Percentiles rank a stretch among this genome's conserved stretches.
Evolutionary conservation across 2,113 vertebrate genomes (phyloP).

Genomic region (Gallinago undulata): DNA sequence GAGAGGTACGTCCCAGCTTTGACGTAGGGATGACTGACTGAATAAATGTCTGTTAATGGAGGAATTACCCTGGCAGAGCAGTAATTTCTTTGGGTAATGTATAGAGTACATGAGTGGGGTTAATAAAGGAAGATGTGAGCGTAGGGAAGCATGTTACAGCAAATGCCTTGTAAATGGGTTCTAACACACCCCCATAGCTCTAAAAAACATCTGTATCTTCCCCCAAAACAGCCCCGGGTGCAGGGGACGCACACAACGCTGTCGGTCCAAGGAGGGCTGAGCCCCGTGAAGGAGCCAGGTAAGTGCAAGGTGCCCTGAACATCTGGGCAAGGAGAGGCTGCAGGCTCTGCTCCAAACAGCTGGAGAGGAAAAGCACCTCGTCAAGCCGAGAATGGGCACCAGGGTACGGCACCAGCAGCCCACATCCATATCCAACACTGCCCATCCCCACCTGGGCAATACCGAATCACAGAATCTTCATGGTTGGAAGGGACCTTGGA

Average conservation of each 20-base stretch:
- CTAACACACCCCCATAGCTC: neutral
- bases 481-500: too few relatives aligned
- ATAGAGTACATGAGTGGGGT: neutral
- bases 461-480: neutral
- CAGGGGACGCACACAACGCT: neutral
- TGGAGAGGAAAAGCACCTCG: neutral
- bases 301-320: neutral
- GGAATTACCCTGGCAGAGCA: neutral
- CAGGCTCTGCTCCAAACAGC: neutral
- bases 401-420: neutral
- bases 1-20: neutral
- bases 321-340: accelerated
- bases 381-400: accelerated
- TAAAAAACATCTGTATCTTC: neutral
- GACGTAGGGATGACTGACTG: neutral
- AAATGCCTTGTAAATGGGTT: neutral
- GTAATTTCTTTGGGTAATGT: neutral
- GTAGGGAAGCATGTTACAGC: neutral
- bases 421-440: accelerated
- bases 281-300: neutral
- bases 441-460: accelerated
- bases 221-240: neutral
- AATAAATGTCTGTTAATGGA: neutral
- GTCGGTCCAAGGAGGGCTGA: neutral
- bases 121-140: neutral